Percentiles rank a stretch among this genome's conserved stretches.
These are phyloP conservation scores for Heterotis niloticus DNA, from an alignment of 2,113 vertebrate species.

Conservation along the genomic window DNA sequence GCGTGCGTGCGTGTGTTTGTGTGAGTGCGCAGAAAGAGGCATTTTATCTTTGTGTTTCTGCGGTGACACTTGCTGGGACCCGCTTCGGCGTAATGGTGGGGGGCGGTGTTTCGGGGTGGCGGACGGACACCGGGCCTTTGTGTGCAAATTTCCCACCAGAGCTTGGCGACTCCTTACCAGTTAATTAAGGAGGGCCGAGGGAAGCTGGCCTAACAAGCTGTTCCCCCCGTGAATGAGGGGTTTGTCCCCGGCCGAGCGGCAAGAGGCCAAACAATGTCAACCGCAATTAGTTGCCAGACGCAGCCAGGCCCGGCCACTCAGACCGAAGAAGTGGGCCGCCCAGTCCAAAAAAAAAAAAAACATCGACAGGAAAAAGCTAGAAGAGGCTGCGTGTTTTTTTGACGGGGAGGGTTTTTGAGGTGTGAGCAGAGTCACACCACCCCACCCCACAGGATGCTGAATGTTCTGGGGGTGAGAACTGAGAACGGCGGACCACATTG, in stretches of 20 bases:
- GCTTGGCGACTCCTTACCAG: conserved; percentile 73
- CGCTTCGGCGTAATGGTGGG: conserved; percentile 31
- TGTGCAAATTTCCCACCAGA: conserved; percentile 98
- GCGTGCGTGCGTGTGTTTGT: conserved; percentile 28
- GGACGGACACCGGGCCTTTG: conserved; percentile 77
- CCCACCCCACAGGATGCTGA: neutral
- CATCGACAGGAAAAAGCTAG: neutral
- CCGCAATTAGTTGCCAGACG: conserved; percentile 77
- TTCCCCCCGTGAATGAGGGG: conserved; percentile 84
- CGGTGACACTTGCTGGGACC: conserved; percentile 45
- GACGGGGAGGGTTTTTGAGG: neutral
- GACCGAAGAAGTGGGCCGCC: conserved; percentile 53
- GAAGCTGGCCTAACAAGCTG: conserved; percentile 82
- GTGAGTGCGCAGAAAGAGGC: conserved; percentile 6
- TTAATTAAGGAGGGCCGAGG: conserved; percentile 93
- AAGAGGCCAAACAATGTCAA: conserved; percentile 80
- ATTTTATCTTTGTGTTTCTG: conserved; percentile 30
- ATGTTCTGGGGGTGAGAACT: neutral
- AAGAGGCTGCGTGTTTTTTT: neutral
- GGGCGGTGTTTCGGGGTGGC: conserved; percentile 27
- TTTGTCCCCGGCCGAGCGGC: conserved; percentile 84
- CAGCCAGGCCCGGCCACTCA: conserved; percentile 60
- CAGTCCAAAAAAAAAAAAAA: conserved; percentile 38
- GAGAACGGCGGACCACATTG: neutral
- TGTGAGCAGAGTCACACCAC: conserved; percentile 8